phyloP scores from a whole-genome alignment of 2,113 vertebrate genomes.

The Corapipo altera region DNA sequence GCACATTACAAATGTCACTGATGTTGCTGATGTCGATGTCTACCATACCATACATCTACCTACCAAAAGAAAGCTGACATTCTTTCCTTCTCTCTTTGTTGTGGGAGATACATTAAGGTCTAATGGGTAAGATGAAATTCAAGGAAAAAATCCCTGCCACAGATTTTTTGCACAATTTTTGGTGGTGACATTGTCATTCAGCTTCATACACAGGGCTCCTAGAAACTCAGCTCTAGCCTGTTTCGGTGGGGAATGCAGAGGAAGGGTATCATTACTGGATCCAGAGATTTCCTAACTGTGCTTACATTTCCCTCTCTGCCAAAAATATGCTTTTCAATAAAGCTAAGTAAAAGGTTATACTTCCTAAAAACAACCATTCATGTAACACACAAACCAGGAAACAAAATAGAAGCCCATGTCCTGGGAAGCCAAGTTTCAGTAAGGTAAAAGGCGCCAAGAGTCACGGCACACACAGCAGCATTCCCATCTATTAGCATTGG shows the following conservation, averaged over 20 bases:
- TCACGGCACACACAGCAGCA: rapidly evolving
- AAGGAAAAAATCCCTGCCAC: not conserved
- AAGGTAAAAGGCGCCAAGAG: not conserved
- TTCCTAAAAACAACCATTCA: not conserved
- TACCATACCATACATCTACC: not conserved
- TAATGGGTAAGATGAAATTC: not conserved
- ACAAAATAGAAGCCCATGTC: not conserved
- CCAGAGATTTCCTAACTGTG: not conserved
- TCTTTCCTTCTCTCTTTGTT: not conserved
- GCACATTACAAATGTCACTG: not conserved
- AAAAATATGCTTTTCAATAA: not conserved
- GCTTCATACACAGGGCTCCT: not conserved
- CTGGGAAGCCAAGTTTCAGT: not conserved
- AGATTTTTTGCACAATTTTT: not conserved
- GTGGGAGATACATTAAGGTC: not conserved
- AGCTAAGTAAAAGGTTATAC: not conserved
- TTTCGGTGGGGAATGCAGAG: not conserved
- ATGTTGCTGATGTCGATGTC: not conserved
- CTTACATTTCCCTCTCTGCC: not conserved
- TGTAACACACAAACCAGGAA: not conserved
- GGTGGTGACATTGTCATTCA: not conserved
- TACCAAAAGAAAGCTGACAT: not conserved
- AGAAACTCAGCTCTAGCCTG: not conserved
- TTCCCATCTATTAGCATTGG: not conserved
- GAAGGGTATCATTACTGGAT: not conserved